Base-by-base conservation (phyloP, 2,113 vertebrate genomes). In the Bungarus multicinctus region DNA sequence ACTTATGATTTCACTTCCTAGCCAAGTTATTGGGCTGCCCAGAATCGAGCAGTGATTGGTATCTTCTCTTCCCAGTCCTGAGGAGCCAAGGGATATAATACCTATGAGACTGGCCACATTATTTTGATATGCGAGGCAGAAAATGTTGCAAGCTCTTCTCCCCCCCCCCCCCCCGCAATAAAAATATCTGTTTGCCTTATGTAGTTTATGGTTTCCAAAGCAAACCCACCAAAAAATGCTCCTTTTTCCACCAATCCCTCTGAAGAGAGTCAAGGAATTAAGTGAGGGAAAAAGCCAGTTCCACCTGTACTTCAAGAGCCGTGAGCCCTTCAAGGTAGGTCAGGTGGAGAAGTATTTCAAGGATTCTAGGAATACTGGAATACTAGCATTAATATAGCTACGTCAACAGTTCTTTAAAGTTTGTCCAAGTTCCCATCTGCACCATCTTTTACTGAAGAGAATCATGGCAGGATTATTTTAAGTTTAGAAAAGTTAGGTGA, bases 1-100 rank as follows among this genome's bases (percentile, higher is more conserved):
- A 57, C 58, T 91, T 94, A 94, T 93, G 57, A 30, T 86, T 81
- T 89, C 91, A 60, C 52, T 12, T 60, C 34, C 50, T 18, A 6
- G 30, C 23, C 34, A 27, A 91, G 52, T 6, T 52, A 34, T 45
- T 60, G 57, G 39, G 74, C 39, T 45, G 22, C 0, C 5, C 69
- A 25, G 91, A 88, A 91, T 18, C 2, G 18, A 86, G 64, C 18
- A 43, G 50, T 53, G 45, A 30, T 58, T 45, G n/a, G 3, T 85
- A 10, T 39, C 18, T 14, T 23, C 6, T n/a, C 30, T 58, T 58
- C 69, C 39, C 34, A 11, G 1, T 27, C 34, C 22, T 23, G 10
- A 18, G 1, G 3, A 45, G 23, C 45, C 23, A 39, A 53, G 69
- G 10, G 11, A 25, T 20, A 0, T 54, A 50, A 18, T 43, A 27